Evolutionary conservation across 1,140 invertebrate genomes (phyloP), one percentile per base, ranked within the genome.

Genomic region (Aphelenchoides fujianensis): DNA sequence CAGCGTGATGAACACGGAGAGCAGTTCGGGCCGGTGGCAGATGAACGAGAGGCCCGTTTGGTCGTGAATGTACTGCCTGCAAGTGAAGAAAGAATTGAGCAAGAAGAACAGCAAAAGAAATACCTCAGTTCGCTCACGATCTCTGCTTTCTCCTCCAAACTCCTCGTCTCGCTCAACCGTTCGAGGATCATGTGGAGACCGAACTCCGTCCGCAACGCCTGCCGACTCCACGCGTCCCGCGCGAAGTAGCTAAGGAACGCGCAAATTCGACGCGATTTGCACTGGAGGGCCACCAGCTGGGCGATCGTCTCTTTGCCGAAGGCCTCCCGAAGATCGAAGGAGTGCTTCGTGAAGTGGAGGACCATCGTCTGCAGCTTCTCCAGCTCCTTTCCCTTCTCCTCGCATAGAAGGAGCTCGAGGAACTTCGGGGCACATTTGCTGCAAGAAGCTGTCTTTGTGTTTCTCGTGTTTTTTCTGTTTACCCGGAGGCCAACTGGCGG

Each of bases 201-300:
- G 19, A 36, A 31, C 32, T 53, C 64, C 19, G 34, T 41, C 9
- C 72, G 74, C 23, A 73, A 52, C 19, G 31, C 32, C n/a, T 35
- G 23, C 7, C 72, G 73, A 9, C 62, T 59, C 27, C 63, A 76
- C 12, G 74, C 63, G 52, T 73, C 72, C 74, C 37, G 52, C n/a
- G 57, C 48, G 52, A 77, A 77, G 27, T 37, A 76, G 28, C 74
- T 69, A 7, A 73, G 48, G 52, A 73, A 73, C 27, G n/a, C 31
- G 0, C 74, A 73, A 34, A 7, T 31, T 2, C 16, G 27, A 71
- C 19, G 48, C 19, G 27, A 23, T 1, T 34, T 23, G 5, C 28
- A 19, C 12, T 36, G 3, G 9, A 9, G 54, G 3, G 35, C 59
- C 1, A 73, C n/a, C 34, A 73, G 34, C 12, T 36, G 12, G 3